These are phyloP conservation scores for Toxotes jaculatrix DNA, from an alignment of 2,113 vertebrate species.

Conservation along the genomic window DNA sequence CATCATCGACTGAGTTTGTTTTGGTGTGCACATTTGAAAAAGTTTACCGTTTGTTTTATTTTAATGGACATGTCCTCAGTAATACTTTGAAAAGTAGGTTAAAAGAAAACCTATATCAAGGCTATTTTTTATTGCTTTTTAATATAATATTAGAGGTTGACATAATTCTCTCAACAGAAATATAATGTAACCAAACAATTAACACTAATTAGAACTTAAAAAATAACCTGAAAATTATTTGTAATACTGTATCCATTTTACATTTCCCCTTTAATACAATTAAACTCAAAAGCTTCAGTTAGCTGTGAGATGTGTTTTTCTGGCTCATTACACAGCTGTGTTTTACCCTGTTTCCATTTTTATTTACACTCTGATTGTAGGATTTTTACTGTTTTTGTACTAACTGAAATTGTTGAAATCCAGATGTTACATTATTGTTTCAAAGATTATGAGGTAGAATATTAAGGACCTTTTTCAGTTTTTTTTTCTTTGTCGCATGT, in stretches of 20 bases:
- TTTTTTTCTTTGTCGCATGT: constrained; percentile 27
- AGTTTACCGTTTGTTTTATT: constrained; percentile 40
- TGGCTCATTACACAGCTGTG: constrained; percentile 27
- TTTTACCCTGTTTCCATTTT: constrained; percentile 39
- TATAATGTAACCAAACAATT: constrained; percentile 11
- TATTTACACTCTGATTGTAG: not conserved
- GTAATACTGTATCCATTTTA: constrained; percentile 7
- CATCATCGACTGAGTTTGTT: constrained; percentile 38
- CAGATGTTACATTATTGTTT: constrained; percentile 5
- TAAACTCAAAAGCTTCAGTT: constrained; percentile 55
- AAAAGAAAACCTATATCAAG: not conserved
- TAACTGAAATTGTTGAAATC: constrained; percentile 21
- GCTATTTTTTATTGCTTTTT: not conserved
- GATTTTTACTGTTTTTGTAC: not conserved
- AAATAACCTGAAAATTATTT: constrained; percentile 4
- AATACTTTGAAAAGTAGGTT: constrained; percentile 28
- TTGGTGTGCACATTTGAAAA: constrained; percentile 19
- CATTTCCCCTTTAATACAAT: constrained; percentile 28
- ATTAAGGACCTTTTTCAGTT: not conserved
- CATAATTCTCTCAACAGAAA: constrained; percentile 4
- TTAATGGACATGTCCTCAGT: constrained; percentile 15
- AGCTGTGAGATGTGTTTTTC: constrained; percentile 48
- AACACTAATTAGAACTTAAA: constrained; percentile 13
- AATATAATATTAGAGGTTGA: not conserved
- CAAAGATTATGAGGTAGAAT: not conserved